Evolutionary conservation across 1,140 invertebrate species (phyloP).

Genomic region (Monomorium pharaonis): DNA sequence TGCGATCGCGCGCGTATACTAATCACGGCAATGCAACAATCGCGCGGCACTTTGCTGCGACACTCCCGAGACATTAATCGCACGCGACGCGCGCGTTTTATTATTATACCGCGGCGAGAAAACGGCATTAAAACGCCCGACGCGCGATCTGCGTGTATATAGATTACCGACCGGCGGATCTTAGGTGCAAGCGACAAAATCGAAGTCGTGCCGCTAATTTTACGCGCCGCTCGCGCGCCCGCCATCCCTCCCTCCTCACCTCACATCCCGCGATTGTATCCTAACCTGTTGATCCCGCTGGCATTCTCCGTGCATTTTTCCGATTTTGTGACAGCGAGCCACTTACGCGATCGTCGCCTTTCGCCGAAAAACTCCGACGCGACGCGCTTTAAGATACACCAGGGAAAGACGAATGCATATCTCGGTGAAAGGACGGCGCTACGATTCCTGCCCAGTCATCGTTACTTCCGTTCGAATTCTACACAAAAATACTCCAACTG

Average conservation of each 20-base stretch:
- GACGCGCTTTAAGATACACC: too few relatives aligned
- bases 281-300: background rate
- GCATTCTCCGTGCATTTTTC: background rate
- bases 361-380: too few relatives aligned
- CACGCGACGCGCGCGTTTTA: background rate
- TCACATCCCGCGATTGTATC: too few relatives aligned
- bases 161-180: background rate
- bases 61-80: background rate
- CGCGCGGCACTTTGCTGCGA: background rate
- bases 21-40: background rate
- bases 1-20: background rate
- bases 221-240: background rate
- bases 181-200: background rate
- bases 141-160: background rate
- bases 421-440: too few relatives aligned
- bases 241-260: too few relatives aligned
- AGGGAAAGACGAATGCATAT: too few relatives aligned
- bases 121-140: background rate
- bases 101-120: background rate
- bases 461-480: too few relatives aligned
- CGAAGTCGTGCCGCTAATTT: background rate
- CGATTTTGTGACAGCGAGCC: background rate
- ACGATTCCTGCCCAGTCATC: too few relatives aligned
- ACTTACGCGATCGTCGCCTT: too few relatives aligned
- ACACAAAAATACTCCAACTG: too few relatives aligned